These are phyloP conservation scores for Protobothrops flavoviridis DNA, from an alignment of 2,113 vertebrate genomes.

Conservation along the genomic window DNA sequence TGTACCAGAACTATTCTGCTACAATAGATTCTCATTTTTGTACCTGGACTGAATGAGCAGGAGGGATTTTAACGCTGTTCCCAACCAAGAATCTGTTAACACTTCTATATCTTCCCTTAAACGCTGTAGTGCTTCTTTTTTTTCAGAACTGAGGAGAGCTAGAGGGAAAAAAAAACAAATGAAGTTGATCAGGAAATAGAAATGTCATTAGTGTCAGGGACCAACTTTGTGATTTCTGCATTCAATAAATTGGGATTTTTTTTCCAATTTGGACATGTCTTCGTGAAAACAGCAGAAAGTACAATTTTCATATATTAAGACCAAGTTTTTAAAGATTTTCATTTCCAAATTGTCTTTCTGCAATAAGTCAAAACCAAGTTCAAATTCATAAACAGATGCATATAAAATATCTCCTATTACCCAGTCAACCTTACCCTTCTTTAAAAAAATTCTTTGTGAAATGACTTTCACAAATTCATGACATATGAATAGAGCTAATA, in stretches of 20 bases:
- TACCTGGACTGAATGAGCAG: constrained; percentile 96
- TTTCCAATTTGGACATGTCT: background rate
- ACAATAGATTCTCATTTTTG: background rate
- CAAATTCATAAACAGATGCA: background rate
- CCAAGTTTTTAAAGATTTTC: background rate
- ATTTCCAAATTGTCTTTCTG: background rate
- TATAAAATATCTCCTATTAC: background rate
- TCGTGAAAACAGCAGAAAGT: background rate
- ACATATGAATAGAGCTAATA: background rate
- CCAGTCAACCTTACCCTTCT: background rate
- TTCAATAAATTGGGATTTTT: background rate
- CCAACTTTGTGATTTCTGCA: background rate
- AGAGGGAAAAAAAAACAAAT: constrained; percentile 17
- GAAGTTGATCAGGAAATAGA: background rate
- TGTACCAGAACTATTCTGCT: fast-evolving
- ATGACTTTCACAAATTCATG: background rate
- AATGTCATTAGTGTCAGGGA: background rate
- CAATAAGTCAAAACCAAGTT: background rate
- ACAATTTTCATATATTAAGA: background rate
- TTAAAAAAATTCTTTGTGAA: background rate
- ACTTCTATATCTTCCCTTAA: constrained; percentile 91
- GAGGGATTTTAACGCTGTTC: constrained; percentile 92
- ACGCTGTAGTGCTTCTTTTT: constrained; percentile 86
- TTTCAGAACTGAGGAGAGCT: constrained; percentile 91
- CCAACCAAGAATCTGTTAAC: constrained; percentile 95